A percentile compares a stretch with the other conserved stretches of the same genome.
These are phyloP conservation scores for Lepidothrix coronata DNA, from an alignment of 2,113 vertebrate species.

Conservation along the genomic window DNA sequence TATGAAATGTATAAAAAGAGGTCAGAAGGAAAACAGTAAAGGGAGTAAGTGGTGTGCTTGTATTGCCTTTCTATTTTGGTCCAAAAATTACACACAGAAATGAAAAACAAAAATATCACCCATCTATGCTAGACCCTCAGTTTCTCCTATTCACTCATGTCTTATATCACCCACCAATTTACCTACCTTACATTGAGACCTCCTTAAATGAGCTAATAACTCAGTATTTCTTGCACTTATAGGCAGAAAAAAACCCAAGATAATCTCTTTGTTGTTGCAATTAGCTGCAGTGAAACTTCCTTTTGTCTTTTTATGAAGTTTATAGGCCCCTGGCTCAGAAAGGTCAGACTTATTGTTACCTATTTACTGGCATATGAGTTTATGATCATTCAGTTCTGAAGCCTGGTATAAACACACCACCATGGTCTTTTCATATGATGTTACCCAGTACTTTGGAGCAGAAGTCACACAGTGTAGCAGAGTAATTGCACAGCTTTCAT, in stretches of 20 bases:
- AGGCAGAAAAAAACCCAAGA: background rate
- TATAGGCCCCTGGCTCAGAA: background rate
- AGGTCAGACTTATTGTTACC: background rate
- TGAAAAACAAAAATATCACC: background rate
- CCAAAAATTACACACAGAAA: background rate
- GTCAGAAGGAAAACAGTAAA: background rate
- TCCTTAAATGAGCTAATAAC: background rate
- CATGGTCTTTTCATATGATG: background rate
- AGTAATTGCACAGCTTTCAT: background rate
- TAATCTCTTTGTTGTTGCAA: background rate
- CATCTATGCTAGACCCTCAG: background rate
- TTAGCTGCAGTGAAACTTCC: background rate
- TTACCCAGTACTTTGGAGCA: background rate
- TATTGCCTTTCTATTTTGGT: background rate
- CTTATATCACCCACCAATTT: background rate
- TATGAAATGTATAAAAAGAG: background rate
- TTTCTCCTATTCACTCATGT: background rate
- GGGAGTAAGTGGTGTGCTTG: background rate
- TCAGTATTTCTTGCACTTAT: background rate
- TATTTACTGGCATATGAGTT: background rate
- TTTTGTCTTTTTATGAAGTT: background rate
- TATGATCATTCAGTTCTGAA: background rate
- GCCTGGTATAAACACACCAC: background rate
- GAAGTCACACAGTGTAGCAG: background rate
- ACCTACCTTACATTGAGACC: background rate